Base-by-base conservation (phyloP, 2,113 vertebrate genomes). In the Elephas maximus region DNA sequence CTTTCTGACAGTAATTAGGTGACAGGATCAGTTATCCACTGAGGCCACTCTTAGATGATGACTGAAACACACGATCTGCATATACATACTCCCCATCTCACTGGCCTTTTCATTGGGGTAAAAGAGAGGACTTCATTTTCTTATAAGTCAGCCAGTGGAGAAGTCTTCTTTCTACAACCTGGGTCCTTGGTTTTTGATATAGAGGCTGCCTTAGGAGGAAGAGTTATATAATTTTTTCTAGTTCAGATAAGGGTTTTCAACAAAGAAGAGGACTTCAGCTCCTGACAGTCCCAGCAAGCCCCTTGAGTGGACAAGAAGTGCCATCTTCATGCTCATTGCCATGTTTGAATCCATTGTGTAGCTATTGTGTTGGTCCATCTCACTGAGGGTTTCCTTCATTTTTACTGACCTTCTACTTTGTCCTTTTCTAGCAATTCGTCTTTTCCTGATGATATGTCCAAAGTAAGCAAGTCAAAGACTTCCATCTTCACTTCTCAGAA, bases 1-100 rank as follows among this genome's bases (percentile, higher is more conserved):
- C 78, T 93, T 96, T 82, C 60, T 86, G 73, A 62, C 17, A 93
- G 62, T 88, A 86, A 95, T 89, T 94, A 97, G 89, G 60, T 85
- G 91, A 94, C 51, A 91, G 53, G 41, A 71, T 96, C 73, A 85
- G 51, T 91, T 94, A 82, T 91, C 85, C 62, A 77, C 51, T 12
- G 51, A 94, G 81, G 53, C 37, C 45, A 88, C 8, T 95, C 96
- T 93, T 93, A 65, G 94, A 65, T 53, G 86, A 82, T 86, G 73
- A 81, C 73, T 77, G 28, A 83, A 83, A 45, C 12, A 63, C 2
- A 5, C 26, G 71, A 24, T 88, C 21, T 80, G 23, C 37, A 53
- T 65, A 79, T 63, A 6, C 30, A 73, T 8, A 74, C 12, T 7
- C n/a, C 69, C 11, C 15, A 30, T 5, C 26, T 20, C 62, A 88